Base-by-base conservation (phyloP, 1,140 invertebrate species). In the Leucophenga varia region DNA sequence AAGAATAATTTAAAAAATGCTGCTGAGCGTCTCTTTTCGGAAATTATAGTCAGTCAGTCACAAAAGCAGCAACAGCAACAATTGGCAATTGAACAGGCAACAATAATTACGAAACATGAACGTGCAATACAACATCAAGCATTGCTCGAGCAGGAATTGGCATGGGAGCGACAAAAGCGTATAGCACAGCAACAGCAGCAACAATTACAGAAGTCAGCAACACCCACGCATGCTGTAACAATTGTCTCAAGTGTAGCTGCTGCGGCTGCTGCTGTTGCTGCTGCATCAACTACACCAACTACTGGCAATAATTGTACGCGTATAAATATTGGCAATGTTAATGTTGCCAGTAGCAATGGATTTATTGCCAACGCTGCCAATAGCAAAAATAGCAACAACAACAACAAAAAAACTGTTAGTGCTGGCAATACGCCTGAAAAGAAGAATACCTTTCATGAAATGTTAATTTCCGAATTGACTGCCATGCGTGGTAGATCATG, bases 1-100 rank as follows among this genome's bases (percentile, higher is more conserved):
- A 71, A 74, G 51, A 74, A 74, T 41, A 74, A 74, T 47, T 16
- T 74, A 0, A 74, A 72, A 37, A 74, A 74, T 43, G 72, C 72
- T 12, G 72, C 72, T 1, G 72, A 74, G 49, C 68, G 72, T 32
- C 49, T 74, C 9, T 74, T 74, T 40, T 72, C 71, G n/a, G 72
- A 74, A 43, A 74, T 74, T 10, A 71, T 69, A 35, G 59, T 74
- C 5, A 74, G 63, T 43, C 71, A 72, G 46, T 39, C 49, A 4
- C 64, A 74, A 30, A 65, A 68, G 36, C 43, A 49, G 35, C 52
- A 8, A 18, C 53, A 12, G 3, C 34, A 51, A 9, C 25, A 36
- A 40, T 18, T 14, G 10, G 38, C 20, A 52, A 64, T 22, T 49
- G 14, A 19, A 3, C 25, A 19, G 32, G 14, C 60, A 5, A 69